Conservation (phyloP, 2,113 vertebrate genomes). For the Meriones unguiculatus region DNA sequence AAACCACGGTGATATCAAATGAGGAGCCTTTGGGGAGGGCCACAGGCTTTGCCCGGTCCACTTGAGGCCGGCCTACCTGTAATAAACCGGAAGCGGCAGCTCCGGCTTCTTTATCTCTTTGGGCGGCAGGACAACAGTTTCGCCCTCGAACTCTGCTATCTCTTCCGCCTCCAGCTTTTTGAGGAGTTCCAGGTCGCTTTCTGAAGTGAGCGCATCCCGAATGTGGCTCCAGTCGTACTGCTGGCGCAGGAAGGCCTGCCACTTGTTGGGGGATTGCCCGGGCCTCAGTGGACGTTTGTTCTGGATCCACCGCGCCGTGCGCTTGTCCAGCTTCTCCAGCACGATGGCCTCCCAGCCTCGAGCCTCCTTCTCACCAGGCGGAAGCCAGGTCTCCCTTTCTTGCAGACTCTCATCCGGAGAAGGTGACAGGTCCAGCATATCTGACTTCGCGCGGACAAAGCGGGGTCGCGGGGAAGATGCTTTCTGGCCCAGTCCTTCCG, state of each 20-base stretch:
- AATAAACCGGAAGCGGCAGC: conserved; percentile 83
- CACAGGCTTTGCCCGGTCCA: too few species aligned
- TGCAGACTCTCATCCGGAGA: conserved; percentile 40
- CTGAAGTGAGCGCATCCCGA: conserved; percentile 80
- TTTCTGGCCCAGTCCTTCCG: background rate
- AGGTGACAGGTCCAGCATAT: background rate
- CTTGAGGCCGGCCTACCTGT: conserved; percentile 77
- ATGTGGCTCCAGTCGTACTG: conserved; percentile 83
- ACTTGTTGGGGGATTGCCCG: conserved; percentile 64
- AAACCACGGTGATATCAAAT: background rate
- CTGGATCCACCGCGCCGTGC: conserved; percentile 84
- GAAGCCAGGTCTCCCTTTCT: conserved; percentile 59
- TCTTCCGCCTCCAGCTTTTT: conserved; percentile 72
- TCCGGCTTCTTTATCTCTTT: conserved; percentile 67
- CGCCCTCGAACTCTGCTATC: conserved; percentile 27
- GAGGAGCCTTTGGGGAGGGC: background rate
- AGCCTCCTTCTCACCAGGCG: background rate
- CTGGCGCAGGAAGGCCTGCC: conserved; percentile 73
- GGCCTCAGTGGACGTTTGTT: conserved; percentile 66
- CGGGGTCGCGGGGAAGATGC: accelerated
- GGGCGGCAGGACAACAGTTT: background rate
- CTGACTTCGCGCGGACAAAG: background rate
- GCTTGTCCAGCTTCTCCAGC: conserved; percentile 81
- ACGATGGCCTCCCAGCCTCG: conserved; percentile 78
- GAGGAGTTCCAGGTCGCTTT: conserved; percentile 78